phyloP scores from a whole-genome alignment of 37 sponge, comb jelly and placozoan genomes.

The Beroe ovata region DNA sequence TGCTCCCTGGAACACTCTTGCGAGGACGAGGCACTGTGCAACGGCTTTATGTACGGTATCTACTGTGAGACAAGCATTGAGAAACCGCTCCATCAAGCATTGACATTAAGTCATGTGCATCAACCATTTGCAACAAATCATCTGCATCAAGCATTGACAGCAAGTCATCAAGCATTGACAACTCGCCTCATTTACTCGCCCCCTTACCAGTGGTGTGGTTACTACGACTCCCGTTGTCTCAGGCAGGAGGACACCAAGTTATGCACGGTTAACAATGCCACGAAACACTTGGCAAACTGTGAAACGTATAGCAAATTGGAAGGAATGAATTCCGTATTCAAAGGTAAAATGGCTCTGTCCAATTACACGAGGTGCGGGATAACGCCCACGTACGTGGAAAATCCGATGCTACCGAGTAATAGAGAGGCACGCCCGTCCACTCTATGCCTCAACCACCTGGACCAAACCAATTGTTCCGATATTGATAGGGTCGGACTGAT shows the following conservation, averaged over 20 bases:
- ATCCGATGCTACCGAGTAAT: not conserved
- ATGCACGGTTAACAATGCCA: not conserved
- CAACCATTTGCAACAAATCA: too few relatives aligned
- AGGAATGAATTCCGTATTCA: not conserved
- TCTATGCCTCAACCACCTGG: not conserved
- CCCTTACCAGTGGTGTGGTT: not conserved
- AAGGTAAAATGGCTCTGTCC: not conserved
- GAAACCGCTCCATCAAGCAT: too few relatives aligned
- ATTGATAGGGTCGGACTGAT: not conserved
- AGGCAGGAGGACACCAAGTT: not conserved
- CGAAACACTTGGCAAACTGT: not conserved
- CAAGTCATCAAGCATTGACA: too few relatives aligned
- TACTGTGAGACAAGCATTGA: not conserved
- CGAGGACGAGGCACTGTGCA: not conserved
- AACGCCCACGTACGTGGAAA: not conserved
- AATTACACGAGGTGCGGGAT: not conserved
- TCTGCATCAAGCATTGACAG: too few relatives aligned
- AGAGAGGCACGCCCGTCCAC: too few relatives aligned
- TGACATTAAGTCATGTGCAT: too few relatives aligned
- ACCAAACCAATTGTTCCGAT: constrained; percentile 3
- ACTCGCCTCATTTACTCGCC: not conserved
- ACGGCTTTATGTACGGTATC: not conserved
- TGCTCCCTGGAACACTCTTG: not conserved
- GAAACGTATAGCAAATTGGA: not conserved
- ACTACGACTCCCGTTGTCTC: not conserved